Conservation (phyloP, 2,113 vertebrate genomes). For the Pseudopipra pipra region DNA sequence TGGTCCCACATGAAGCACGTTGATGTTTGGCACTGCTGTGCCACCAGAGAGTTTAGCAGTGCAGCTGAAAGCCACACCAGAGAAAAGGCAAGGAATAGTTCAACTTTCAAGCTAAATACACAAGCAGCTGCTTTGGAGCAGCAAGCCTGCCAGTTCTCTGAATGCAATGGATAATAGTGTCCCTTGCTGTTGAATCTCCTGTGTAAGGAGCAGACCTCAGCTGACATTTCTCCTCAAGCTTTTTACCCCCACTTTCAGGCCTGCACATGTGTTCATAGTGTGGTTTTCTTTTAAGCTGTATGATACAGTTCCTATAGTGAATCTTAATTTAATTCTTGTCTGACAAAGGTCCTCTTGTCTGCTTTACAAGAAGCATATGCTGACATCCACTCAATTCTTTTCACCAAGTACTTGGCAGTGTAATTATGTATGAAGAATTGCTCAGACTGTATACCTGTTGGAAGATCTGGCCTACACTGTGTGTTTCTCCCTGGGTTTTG, state of each 20-base stretch:
- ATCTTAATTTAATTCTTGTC: neutral
- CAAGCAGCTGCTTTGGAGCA: neutral
- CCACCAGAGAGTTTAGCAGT: neutral
- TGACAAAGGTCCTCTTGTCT: slow-evolving; percentile 16
- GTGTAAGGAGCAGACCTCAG: neutral
- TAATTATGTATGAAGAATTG: neutral
- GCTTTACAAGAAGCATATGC: neutral
- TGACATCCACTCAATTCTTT: neutral
- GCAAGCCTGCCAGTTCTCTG: neutral
- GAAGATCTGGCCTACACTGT: neutral
- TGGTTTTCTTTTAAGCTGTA: neutral
- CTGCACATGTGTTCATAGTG: neutral
- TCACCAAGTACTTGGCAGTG: neutral
- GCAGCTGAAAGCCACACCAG: neutral
- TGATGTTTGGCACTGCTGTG: neutral
- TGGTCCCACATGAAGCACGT: accelerated
- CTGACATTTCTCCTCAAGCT: neutral
- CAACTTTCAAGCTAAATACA: neutral
- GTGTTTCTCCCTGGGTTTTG: neutral
- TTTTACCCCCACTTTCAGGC: neutral
- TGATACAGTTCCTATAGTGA: neutral
- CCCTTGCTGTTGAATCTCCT: neutral
- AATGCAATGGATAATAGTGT: neutral
- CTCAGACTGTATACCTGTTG: slow-evolving; percentile 7
- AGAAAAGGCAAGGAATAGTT: neutral